A percentile compares a stretch with the other conserved stretches of the same genome.
These are phyloP conservation scores for Etheostoma cragini DNA, from an alignment of 2,113 vertebrate species.

Conservation along the genomic window DNA sequence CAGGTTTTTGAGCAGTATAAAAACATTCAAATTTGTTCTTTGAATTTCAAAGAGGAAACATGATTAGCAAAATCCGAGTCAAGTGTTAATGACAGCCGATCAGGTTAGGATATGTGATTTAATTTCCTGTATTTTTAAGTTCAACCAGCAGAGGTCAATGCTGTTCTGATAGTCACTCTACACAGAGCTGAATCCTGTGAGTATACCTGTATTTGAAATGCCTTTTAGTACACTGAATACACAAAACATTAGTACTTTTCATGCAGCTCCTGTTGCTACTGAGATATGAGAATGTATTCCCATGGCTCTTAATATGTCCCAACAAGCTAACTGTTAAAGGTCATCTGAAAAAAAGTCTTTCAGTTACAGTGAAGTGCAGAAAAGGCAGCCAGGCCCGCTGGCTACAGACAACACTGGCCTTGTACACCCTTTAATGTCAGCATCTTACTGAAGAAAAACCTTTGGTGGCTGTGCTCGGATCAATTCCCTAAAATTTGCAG, in stretches of 20 bases:
- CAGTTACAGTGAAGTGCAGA: slow-evolving; percentile 11
- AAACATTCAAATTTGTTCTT: not conserved
- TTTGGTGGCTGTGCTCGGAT: not conserved
- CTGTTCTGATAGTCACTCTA: slow-evolving; percentile 28
- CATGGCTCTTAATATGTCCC: slow-evolving; percentile 11
- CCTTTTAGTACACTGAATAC: not conserved
- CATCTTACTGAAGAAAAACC: not conserved
- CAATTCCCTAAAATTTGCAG: not conserved
- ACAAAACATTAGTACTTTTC: not conserved
- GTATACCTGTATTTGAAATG: slow-evolving; percentile 1
- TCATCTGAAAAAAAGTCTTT: slow-evolving; percentile 20
- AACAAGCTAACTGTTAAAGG: slow-evolving; percentile 49
- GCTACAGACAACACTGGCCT: not conserved
- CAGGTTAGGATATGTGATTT: not conserved
- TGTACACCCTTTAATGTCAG: not conserved
- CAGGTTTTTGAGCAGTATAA: not conserved
- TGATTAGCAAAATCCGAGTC: not conserved
- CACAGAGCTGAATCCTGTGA: not conserved
- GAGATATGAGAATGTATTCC: slow-evolving; percentile 10
- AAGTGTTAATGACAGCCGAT: not conserved
- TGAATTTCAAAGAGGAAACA: not conserved
- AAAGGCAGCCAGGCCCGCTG: not conserved
- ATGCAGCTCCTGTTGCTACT: not conserved
- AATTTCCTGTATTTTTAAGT: slow-evolving; percentile 11
- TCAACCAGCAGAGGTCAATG: slow-evolving; percentile 73